Conservation (phyloP, 2,113 vertebrate species). For the Orthonyx spaldingii region DNA sequence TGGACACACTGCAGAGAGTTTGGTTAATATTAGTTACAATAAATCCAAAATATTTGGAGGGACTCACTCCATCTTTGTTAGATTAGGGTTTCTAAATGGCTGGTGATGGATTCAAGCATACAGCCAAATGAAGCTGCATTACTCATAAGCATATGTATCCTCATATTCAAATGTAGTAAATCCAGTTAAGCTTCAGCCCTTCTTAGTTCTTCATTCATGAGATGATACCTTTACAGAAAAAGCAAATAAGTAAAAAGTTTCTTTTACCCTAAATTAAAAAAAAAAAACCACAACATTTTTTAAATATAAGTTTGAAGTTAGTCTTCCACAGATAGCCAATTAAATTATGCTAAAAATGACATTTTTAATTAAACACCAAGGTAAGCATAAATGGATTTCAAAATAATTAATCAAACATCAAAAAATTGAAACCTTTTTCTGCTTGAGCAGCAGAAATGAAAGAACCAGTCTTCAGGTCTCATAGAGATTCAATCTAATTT, state of each 20-base stretch:
- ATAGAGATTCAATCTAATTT: constrained; percentile 90
- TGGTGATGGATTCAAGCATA: constrained; percentile 64
- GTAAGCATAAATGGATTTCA: constrained; percentile 96
- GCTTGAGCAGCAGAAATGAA: constrained; percentile 91
- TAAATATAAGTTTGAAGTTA: constrained; percentile 80
- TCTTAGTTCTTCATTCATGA: constrained; percentile 76
- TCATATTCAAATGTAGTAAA: constrained; percentile 74
- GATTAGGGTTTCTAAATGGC: constrained; percentile 62
- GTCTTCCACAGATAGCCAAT: constrained; percentile 89
- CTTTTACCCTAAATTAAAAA: constrained; percentile 70
- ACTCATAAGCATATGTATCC: constrained; percentile 62
- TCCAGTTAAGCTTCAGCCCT: constrained; percentile 59
- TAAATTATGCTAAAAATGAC: constrained; percentile 99
- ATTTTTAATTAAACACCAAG: constrained; percentile 99
- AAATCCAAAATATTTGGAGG: constrained; percentile 60
- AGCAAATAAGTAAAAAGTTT: constrained; percentile 81
- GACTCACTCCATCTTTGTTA: constrained; percentile 62
- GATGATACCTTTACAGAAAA: constrained; percentile 65
- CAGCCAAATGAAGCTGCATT: constrained; percentile 69
- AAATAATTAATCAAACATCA: constrained; percentile 98
- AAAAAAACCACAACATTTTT: constrained; percentile 36
- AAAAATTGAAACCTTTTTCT: constrained; percentile 86
- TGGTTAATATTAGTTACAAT: constrained; percentile 60
- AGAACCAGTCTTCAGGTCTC: constrained; percentile 85
- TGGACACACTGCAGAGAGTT: constrained; percentile 37